Conservation (phyloP, 2,113 vertebrate genomes). For the Oncorhynchus gorbuscha region DNA sequence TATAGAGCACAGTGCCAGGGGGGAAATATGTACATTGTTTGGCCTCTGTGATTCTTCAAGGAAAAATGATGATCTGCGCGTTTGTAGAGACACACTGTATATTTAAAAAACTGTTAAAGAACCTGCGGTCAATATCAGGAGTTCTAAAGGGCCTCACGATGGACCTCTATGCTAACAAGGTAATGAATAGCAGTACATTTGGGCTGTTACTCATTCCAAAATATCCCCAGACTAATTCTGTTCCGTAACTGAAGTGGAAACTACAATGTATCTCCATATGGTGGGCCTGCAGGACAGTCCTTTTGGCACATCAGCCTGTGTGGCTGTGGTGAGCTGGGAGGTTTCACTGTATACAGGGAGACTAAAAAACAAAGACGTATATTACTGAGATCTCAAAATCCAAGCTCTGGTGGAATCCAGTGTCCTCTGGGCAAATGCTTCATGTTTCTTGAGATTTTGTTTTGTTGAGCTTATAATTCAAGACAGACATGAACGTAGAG, state of each 20-base stretch:
- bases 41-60: too few species aligned
- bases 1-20: constrained; percentile 7
- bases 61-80: too few species aligned
- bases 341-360: constrained; percentile 51
- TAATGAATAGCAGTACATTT: background rate
- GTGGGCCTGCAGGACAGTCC: constrained; percentile 14
- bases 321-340: constrained; percentile 35
- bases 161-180: too few species aligned
- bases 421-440: constrained; percentile 66
- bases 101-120: too few species aligned
- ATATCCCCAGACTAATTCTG: background rate
- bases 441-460: constrained; percentile 71
- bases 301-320: constrained; percentile 44
- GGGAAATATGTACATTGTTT: background rate
- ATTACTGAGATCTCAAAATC: constrained; percentile 59
- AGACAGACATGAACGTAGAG: constrained; percentile 65
- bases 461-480: constrained; percentile 76
- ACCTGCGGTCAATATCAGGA: too few species aligned
- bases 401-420: constrained; percentile 49
- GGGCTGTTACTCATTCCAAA: background rate
- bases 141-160: too few species aligned
- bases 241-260: background rate
- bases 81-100: too few species aligned
- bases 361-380: constrained; percentile 61
- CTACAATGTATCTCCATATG: constrained; percentile 27